Percentiles rank a stretch among this genome's conserved stretches.
These are phyloP conservation scores for Melikaiella ostensackeni DNA, from an alignment of 2,888 invertebrate genomes.

Conservation along the genomic window DNA sequence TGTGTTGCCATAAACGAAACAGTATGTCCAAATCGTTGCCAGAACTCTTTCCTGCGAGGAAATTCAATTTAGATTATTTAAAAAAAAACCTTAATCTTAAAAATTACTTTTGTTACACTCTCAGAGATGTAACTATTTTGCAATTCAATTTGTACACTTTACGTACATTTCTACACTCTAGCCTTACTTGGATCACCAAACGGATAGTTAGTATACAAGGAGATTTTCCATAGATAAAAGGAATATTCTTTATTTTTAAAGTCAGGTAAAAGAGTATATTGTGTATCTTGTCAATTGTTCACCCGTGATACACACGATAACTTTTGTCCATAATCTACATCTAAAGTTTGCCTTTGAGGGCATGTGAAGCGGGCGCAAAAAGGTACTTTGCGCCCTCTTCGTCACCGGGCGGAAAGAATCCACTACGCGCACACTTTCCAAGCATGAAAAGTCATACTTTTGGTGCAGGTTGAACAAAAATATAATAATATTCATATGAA, in stretches of 20 bases:
- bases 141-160: not conserved
- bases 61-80: slow-evolving; percentile 43
- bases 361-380: too few relatives aligned
- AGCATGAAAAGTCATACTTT: too few relatives aligned
- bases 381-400: too few relatives aligned
- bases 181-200: not conserved
- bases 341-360: too few relatives aligned
- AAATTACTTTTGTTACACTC: not conserved
- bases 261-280: too few relatives aligned
- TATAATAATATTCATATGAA: not conserved
- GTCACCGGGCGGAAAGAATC: too few relatives aligned
- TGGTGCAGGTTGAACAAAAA: too few relatives aligned
- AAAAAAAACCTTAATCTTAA: not conserved
- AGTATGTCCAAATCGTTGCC: slow-evolving; percentile 90
- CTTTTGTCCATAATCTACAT: too few relatives aligned
- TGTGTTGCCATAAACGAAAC: slow-evolving; percentile 93
- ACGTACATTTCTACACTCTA: not conserved
- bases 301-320: too few relatives aligned
- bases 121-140: not conserved
- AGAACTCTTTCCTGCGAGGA: slow-evolving; percentile 86
- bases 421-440: too few relatives aligned
- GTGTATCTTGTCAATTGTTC: too few relatives aligned
- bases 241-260: not conserved
- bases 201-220: not conserved
- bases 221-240: not conserved